Conservation (phyloP, 1,140 invertebrate genomes). For the Drosophila elegans region DNA sequence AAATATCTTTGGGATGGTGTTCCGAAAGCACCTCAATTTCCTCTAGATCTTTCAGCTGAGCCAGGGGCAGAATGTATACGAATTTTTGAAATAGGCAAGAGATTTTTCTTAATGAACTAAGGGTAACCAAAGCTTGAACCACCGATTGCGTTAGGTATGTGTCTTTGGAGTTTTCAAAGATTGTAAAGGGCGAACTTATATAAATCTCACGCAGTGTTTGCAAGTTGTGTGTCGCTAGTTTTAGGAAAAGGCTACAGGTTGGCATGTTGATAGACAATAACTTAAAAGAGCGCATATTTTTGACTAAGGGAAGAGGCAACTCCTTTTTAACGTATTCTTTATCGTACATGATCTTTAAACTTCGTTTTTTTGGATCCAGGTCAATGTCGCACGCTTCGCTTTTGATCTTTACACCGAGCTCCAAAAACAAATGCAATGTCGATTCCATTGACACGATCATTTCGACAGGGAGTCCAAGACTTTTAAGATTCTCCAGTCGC, state of each 20-base stretch:
- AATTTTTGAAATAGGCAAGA: background rate
- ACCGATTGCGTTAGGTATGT: background rate
- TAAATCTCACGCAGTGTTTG: background rate
- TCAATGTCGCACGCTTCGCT: background rate
- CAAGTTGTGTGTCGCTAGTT: background rate
- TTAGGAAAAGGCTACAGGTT: background rate
- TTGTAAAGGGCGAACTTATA: background rate
- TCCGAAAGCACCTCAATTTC: background rate
- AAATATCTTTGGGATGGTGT: slow-evolving; percentile 1
- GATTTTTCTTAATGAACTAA: background rate
- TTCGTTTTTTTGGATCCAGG: background rate
- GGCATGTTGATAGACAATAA: background rate
- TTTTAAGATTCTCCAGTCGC: slow-evolving; percentile 6
- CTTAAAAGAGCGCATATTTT: background rate
- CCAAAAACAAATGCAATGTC: slow-evolving; percentile 1
- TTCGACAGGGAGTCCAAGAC: background rate
- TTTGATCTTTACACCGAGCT: slow-evolving; percentile 3
- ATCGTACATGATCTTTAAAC: background rate
- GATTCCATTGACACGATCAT: background rate
- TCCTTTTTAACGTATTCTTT: background rate
- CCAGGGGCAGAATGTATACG: background rate
- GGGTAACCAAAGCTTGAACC: background rate
- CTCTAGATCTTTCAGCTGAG: slow-evolving; percentile 1
- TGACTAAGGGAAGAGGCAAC: background rate
- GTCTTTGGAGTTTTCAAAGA: background rate